phyloP scores from a whole-genome alignment of 1,140 invertebrate species.

The Bombus soroeensis region DNA sequence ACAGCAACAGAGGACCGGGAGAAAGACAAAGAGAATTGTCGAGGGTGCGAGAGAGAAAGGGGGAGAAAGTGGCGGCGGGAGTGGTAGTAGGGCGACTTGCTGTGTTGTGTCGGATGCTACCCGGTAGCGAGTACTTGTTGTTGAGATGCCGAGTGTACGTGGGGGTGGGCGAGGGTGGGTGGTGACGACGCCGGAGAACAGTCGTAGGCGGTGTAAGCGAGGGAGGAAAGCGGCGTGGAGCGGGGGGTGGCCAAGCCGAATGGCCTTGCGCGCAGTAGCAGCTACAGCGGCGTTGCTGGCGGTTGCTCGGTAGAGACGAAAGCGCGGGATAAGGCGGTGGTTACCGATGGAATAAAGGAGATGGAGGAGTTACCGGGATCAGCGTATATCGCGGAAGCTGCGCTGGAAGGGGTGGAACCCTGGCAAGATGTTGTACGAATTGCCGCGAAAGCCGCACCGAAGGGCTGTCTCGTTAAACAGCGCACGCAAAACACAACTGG shows the following conservation, averaged over 20 bases:
- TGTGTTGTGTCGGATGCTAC: slow-evolving; percentile 82
- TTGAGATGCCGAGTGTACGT: slow-evolving; percentile 77
- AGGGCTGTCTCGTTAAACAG: slow-evolving; percentile 61
- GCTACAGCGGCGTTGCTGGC: slow-evolving; percentile 43
- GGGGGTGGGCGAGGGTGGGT: slow-evolving; percentile 60
- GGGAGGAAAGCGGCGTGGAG: slow-evolving; percentile 39
- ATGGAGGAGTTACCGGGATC: slow-evolving; percentile 23
- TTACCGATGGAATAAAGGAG: slow-evolving; percentile 51
- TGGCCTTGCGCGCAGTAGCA: slow-evolving; percentile 73
- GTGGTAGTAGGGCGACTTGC: slow-evolving; percentile 77
- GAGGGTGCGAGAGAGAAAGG: slow-evolving; percentile 40
- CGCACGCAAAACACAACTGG: slow-evolving; percentile 72
- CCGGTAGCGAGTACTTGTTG: slow-evolving; percentile 81
- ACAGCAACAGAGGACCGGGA: slow-evolving; percentile 43
- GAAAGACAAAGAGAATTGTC: slow-evolving; percentile 41
- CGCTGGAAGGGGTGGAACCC: slow-evolving; percentile 2
- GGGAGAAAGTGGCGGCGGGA: slow-evolving; percentile 49
- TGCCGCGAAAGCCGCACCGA: slow-evolving; percentile 5
- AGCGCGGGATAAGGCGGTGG: slow-evolving; percentile 68
- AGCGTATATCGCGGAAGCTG: slow-evolving; percentile 3
- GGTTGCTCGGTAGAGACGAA: slow-evolving; percentile 58
- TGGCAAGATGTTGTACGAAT: not conserved
- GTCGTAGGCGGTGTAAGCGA: slow-evolving; percentile 54
- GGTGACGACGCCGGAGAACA: slow-evolving; percentile 56
- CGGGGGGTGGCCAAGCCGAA: slow-evolving; percentile 60